Evolutionary conservation across 2,797 vertebrate species (phyloP), one percentile per base, ranked within the genome.

Genomic region (Hydrolagus colliei): DNA sequence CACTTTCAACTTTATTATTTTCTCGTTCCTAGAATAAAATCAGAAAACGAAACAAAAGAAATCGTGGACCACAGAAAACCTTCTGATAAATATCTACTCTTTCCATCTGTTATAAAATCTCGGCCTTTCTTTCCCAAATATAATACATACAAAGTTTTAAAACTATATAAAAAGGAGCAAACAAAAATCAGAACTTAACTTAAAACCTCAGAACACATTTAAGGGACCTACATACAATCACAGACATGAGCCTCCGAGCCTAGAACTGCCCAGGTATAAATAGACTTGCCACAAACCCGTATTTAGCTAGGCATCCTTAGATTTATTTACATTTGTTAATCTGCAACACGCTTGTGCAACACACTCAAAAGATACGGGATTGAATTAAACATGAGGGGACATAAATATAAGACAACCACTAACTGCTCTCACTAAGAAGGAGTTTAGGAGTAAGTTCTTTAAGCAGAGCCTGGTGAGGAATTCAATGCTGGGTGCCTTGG

Each of bases 1-100:
- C n/a, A 84, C 41, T 18, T 84, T 65, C 65, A 71, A 71, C 32
- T 84, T 84, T 84, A 84, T 84, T 84, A 52, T 52, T 41, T 71
- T 67, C 79, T 62, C 41, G 41, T 52, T 52, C 79, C 79, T 84
- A 71, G 68, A 71, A 41, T 77, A n/a, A 61, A 77, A 77, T 61
- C 75, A 77, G 9, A 27, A 84, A 84, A 82, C n/a, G 13, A 79
- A 63, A 82, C 4, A 16, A 82, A 82, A 63, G 67, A 80, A 65
- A 79, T 20, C 20, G 68, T 80, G 68, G 65, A 84, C 4, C 18
- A 84, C 65, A 84, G 79, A 52, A 84, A 71, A 67, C 8, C 9
- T 89, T 88, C 86, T 92, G 89, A 93, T 93, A 94, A 94, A 94
- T 93, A 93, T 91, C 92, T 92, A 90, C 88, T 91, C n/a, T 87